phyloP scores from a whole-genome alignment of 2,113 vertebrate species.

The Anseranas semipalmata region DNA sequence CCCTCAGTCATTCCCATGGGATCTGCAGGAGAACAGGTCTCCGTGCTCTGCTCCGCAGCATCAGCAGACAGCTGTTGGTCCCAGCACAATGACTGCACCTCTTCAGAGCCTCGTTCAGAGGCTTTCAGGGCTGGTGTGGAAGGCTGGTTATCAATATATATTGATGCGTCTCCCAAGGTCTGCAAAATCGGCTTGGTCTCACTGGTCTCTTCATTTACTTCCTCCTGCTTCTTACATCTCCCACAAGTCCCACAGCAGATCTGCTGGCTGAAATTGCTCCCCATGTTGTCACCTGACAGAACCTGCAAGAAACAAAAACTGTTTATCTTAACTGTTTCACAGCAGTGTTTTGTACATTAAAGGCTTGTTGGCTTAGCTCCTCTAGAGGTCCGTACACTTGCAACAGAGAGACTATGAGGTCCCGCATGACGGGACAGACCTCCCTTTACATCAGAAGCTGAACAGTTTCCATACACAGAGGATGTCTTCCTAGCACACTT shows the following conservation, averaged over 20 bases:
- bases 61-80: accelerated
- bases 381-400: accelerated
- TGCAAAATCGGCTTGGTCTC: slow-evolving; percentile 3
- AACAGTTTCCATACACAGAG: accelerated
- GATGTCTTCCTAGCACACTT: background rate
- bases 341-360: accelerated
- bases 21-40: background rate
- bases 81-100: background rate
- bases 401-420: no score
- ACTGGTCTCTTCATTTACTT: background rate
- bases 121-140: background rate
- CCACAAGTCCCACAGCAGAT: background rate
- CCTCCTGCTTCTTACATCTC: background rate
- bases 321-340: accelerated
- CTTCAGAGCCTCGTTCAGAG: background rate
- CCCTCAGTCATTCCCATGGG: accelerated
- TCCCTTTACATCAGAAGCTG: background rate
- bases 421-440: background rate
- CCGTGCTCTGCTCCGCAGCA: background rate
- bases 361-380: background rate
- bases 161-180: accelerated
- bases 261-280: background rate
- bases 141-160: accelerated
- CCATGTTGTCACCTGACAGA: background rate
- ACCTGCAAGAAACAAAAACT: background rate